Evolutionary conservation across 2,888 invertebrate species (phyloP), one percentile per base, ranked within the genome.

Genomic region (Antheraea assamensis): DNA sequence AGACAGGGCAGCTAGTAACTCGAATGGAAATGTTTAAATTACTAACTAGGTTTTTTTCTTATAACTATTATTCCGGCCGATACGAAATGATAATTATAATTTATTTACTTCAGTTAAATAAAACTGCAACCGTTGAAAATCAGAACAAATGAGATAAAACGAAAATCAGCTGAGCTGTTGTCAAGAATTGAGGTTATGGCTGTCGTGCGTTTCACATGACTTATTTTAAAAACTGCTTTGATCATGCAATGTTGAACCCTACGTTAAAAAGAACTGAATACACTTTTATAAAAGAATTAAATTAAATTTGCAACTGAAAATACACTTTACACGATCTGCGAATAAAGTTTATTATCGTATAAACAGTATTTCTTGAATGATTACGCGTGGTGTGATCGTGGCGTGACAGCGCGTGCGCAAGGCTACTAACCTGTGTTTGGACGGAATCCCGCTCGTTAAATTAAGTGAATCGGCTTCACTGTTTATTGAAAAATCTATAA

Each of bases 331-430:
- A 58, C 15, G 15, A 27, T 17, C 0, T 30, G 52, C 17, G 1
- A n/a, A 42, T 72, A 19, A 7, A 55, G 30, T 31, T 72, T 55
- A 24, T 10, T 27, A 72, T 35, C 17, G 15, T 71, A 66, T 72
- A 76, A 74, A 72, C 61, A 75, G 76, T 75, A 80, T 80, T 81
- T 80, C 81, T 87, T 87, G 86, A 87, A 88, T 87, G 87, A 81
- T 80, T 71, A 80, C 27, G 10, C 76, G 79, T 93, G 92, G 93
- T 92, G 91, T 92, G 93, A 93, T 91, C 81, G 81, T 85, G 86
- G 87, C 87, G 87, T 87, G 75, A 73, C 68, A 68, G 83, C 85
- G 85, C 82, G 78, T 81, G 85, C 89, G 88, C 87, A 86, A 87
- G 86, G 89, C 89, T 86, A 88, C 87, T 92, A 91, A 91, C 91